Evolutionary conservation across 2,113 vertebrate genomes (phyloP).

Genomic region (Elaphurus davidianus): DNA sequence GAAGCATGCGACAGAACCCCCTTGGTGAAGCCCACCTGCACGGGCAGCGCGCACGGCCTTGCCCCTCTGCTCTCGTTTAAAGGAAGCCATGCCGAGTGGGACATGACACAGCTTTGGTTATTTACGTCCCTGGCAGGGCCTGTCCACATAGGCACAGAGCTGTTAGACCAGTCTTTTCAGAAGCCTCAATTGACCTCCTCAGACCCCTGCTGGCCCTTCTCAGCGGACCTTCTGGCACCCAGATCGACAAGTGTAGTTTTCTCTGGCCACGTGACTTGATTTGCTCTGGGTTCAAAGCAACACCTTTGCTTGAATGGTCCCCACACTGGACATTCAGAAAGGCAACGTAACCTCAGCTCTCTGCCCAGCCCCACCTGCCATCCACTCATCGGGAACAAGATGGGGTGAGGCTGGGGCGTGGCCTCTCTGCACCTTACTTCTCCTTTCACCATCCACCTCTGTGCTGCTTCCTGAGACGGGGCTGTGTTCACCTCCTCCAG

Average conservation of each 20-base stretch:
- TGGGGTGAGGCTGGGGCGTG: accelerated
- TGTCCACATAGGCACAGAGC: accelerated
- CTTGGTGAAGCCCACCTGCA: accelerated
- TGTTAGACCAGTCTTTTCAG: background rate
- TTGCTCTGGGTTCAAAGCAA: background rate
- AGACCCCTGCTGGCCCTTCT: background rate
- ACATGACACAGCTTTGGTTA: background rate
- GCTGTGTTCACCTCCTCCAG: background rate
- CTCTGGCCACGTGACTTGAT: background rate
- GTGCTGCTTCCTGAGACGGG: accelerated
- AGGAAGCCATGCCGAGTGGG: background rate
- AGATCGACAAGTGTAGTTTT: accelerated
- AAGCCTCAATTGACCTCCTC: accelerated
- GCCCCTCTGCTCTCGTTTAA: background rate
- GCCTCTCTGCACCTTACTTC: background rate
- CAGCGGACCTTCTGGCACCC: too few species aligned
- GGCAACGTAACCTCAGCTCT: background rate
- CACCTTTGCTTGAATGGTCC: background rate
- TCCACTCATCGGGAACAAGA: background rate
- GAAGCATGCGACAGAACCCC: accelerated
- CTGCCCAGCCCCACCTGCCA: background rate
- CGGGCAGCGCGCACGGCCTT: accelerated
- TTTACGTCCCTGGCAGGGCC: background rate
- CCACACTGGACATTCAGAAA: accelerated
- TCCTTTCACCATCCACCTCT: background rate